A percentile compares a stretch with the other conserved stretches of the same genome.
phyloP scores from a whole-genome alignment of 2,888 invertebrate genomes.

The Tortricodes alternella region DNA sequence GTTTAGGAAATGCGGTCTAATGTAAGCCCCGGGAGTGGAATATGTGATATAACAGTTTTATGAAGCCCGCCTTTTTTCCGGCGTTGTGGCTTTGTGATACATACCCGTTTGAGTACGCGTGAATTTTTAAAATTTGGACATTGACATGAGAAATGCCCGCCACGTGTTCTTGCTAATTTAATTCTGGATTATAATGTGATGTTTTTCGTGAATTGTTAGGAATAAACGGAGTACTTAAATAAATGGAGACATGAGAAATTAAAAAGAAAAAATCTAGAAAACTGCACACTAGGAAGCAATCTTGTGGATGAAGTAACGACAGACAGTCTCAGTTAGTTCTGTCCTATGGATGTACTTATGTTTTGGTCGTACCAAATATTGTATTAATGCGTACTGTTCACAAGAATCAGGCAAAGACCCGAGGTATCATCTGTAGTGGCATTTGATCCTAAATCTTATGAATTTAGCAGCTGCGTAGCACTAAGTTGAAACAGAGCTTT shows the following conservation, averaged over 20 bases:
- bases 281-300: no score
- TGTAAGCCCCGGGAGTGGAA: conserved; percentile 42
- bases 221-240: no score
- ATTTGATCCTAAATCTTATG: conserved; percentile 11
- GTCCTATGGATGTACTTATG: no score
- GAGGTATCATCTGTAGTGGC: conserved; percentile 1
- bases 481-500: neutral
- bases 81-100: conserved; percentile 17
- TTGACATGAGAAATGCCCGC: conserved; percentile 20
- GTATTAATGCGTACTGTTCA: neutral
- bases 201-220: no score
- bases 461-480: conserved; percentile 6
- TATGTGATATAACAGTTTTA: conserved; percentile 17
- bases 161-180: conserved; percentile 2
- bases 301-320: no score
- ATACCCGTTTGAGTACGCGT: conserved; percentile 6
- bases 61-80: conserved; percentile 16
- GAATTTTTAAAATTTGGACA: conserved; percentile 17
- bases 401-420: neutral
- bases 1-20: conserved; percentile 45
- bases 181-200: neutral
- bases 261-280: no score
- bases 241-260: neutral
- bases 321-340: no score
- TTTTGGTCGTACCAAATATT: no score